Base-by-base conservation (phyloP, 2,888 invertebrate species). In the Onchidella celtica region DNA sequence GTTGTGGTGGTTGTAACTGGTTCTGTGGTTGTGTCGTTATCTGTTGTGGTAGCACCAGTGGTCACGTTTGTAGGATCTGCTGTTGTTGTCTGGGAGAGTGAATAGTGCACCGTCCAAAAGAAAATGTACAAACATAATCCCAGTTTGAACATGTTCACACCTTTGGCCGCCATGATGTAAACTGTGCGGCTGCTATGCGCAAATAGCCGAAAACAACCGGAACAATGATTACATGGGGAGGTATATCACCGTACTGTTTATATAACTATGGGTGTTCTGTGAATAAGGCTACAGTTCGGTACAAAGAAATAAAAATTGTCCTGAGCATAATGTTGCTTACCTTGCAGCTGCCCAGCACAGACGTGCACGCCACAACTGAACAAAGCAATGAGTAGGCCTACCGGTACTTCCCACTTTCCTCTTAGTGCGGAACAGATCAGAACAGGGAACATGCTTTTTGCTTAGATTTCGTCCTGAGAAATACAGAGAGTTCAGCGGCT, bases 81-180 rank as follows among this genome's bases (percentile, higher is more conserved):
- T 21, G 78, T 38, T 0, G 65, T 75, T 40, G 75, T 63, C 32
- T 40, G n/a, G 47, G 6, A 21, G 11, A 68, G 66, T 32, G 77
- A 34, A 57, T 29, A 66, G 3, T n/a, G 55, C 17, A 77, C 24
- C 57, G 68, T 36, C 24, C 17, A 34, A 57, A 24, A 2, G 14
- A 55, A 24, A 24, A 70, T 17, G 32, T 40, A 78, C 38, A 72
- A 40, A n/a, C n/a, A 38, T n/a, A 72, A n/a, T 32, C 57, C 38
- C n/a, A 29, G 61, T 59, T 38, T 61, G n/a, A 66, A 77, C 84
- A 80, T 74, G 82, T 81, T 78, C 57, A 73, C 73, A 66, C 68
- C 34, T 68, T 57, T 80, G 59, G 79, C 80, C 80, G 84, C 84
- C 84, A 84, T 84, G 84, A 82, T 84, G 84, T 82, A 75, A 84